phyloP scores from a whole-genome alignment of 2,888 invertebrate genomes.

The Cataglyphis cursor region DNA sequence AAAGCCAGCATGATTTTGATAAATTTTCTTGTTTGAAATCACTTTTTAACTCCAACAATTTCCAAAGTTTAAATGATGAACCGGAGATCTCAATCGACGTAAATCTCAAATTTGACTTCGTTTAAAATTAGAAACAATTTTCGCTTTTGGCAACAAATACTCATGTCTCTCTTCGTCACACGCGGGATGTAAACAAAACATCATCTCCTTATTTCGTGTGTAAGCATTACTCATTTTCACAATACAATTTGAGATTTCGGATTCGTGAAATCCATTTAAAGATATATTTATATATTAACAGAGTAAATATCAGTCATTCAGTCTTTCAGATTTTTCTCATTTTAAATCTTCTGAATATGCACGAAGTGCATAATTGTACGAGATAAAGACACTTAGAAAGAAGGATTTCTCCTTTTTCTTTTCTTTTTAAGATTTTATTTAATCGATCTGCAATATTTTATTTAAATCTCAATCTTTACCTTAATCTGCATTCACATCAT shows the following conservation, averaged over 20 bases:
- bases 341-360: neutral
- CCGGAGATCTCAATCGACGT: neutral
- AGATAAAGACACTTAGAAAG: neutral
- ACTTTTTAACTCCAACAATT: neutral
- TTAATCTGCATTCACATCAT: neutral
- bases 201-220: neutral
- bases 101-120: neutral
- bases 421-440: conserved; percentile 1
- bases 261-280: neutral
- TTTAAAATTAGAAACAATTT: neutral
- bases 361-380: neutral
- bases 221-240: neutral
- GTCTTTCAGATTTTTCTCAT: neutral
- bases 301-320: neutral
- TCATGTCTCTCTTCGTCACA: neutral
- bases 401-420: neutral
- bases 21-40: neutral
- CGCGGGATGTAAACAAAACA: neutral
- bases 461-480: neutral
- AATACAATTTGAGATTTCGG: neutral
- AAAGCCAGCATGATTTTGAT: neutral
- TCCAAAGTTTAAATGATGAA: neutral
- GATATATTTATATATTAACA: neutral
- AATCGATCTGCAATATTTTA: neutral
- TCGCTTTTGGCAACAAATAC: too few species aligned